Percentiles rank a stretch among this genome's conserved stretches.
These are phyloP conservation scores for Drosophila jambulina DNA, from an alignment of 1,140 invertebrate genomes.

Conservation along the genomic window DNA sequence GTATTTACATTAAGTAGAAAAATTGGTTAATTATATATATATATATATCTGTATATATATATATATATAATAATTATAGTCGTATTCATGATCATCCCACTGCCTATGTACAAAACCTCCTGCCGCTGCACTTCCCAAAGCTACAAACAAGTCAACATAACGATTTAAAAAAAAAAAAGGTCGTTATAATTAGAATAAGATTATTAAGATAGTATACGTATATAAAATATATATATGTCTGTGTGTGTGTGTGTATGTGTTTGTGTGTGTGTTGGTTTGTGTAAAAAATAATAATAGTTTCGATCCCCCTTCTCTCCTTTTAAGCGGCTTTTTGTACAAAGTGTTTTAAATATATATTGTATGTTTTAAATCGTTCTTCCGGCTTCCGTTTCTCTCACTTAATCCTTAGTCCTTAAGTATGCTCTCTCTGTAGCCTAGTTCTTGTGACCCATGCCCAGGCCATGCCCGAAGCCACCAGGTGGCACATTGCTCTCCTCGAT, in stretches of 20 bases:
- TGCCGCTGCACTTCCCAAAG: constrained; percentile 10
- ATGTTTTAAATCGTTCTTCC: background rate
- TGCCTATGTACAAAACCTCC: constrained; percentile 54
- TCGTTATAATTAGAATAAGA: constrained; percentile 56
- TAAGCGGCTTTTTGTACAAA: constrained; percentile 50
- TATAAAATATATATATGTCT: constrained; percentile 3
- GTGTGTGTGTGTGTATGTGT: background rate
- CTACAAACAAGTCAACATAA: constrained; percentile 83
- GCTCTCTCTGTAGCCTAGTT: constrained; percentile 28
- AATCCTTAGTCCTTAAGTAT: constrained; percentile 49
- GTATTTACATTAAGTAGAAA: constrained; percentile 81
- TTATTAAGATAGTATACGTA: constrained; percentile 32
- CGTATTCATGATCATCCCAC: background rate
- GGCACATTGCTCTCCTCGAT: constrained; percentile 76
- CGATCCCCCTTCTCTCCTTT: constrained; percentile 9
- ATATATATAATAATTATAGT: constrained; percentile 11
- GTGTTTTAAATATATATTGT: background rate
- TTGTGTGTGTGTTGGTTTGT: background rate
- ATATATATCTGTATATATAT: constrained; percentile 15
- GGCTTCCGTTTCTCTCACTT: background rate
- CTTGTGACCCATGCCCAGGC: constrained; percentile 42
- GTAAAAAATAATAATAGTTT: constrained; percentile 51
- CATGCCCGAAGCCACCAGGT: constrained; percentile 25
- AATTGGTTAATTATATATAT: constrained; percentile 60
- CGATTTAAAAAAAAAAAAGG: constrained; percentile 61